Conservation (phyloP, 1,140 invertebrate species). For the Platyscapa corneri region DNA sequence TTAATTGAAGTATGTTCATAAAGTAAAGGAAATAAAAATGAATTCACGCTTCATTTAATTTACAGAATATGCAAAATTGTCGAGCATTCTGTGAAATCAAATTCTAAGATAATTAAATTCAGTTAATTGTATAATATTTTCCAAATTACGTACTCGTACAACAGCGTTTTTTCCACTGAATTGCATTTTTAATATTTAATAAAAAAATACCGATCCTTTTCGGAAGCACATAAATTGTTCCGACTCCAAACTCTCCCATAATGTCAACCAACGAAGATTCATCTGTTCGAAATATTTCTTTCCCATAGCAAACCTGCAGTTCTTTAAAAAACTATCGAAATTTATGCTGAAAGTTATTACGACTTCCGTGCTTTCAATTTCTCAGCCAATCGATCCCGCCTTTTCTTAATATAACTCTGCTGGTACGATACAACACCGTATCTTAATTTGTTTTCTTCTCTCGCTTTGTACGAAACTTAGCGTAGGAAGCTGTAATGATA, state of each 20-base stretch:
- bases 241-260: background rate
- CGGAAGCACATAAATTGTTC: background rate
- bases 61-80: too few relatives aligned
- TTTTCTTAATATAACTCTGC: constrained; percentile 21
- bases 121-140: too few relatives aligned
- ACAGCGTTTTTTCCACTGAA: too few relatives aligned
- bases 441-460: constrained; percentile 12
- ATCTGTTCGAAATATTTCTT: too few relatives aligned
- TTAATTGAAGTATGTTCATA: too few relatives aligned
- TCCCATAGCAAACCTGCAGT: background rate
- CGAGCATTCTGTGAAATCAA: too few relatives aligned
- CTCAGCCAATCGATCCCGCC: constrained; percentile 7
- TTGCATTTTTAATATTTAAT: background rate
- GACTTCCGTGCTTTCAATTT: constrained; percentile 14
- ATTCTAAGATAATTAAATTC: too few relatives aligned
- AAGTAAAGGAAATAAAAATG: too few relatives aligned
- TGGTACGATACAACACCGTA: constrained; percentile 1
- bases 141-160: too few relatives aligned
- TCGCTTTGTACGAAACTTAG: background rate
- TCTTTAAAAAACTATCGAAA: constrained; percentile 19
- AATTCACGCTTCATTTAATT: too few relatives aligned
- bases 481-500: too few relatives aligned
- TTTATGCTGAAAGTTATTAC: constrained; percentile 34
- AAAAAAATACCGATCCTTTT: background rate
- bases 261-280: too few relatives aligned